Evolutionary conservation across 2,888 invertebrate species (phyloP).

Genomic region (Apantesis nais): DNA sequence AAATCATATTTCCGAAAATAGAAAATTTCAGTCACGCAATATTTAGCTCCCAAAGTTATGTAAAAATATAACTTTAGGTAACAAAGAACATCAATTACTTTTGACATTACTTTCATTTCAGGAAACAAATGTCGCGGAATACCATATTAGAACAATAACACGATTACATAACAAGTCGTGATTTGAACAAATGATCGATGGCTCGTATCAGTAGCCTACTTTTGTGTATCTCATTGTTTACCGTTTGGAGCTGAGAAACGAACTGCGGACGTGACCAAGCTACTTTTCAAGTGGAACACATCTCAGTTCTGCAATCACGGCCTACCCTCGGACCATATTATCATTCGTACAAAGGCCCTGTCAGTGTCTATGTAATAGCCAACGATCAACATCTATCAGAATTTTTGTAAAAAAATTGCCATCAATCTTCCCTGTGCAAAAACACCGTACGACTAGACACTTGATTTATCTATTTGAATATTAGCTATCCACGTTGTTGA

Average conservation of each 20-base stretch:
- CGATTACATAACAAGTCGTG: slow-evolving; percentile 30
- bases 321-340: slow-evolving; percentile 56
- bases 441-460: slow-evolving; percentile 65
- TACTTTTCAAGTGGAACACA: slow-evolving; percentile 59
- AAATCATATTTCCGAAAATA: slow-evolving; percentile 5
- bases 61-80: slow-evolving; percentile 35
- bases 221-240: slow-evolving; percentile 52
- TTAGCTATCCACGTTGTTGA: slow-evolving; percentile 60
- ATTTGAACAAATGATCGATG: slow-evolving; percentile 41
- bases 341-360: slow-evolving; percentile 65
- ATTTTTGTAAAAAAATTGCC: slow-evolving; percentile 64
- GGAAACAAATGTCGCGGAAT: slow-evolving; percentile 25
- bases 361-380: slow-evolving; percentile 56
- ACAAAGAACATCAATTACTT: slow-evolving; percentile 34
- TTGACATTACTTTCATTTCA: slow-evolving; percentile 31
- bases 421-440: slow-evolving; percentile 76
- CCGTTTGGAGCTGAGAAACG: slow-evolving; percentile 38
- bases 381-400: slow-evolving; percentile 62
- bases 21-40: slow-evolving; percentile 38
- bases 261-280: slow-evolving; percentile 67
- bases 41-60: slow-evolving; percentile 17
- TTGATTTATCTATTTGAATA: slow-evolving; percentile 82
- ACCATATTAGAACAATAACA: slow-evolving; percentile 26
- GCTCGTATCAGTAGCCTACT: slow-evolving; percentile 44
- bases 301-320: slow-evolving; percentile 58